Percentiles rank a stretch among this genome's conserved stretches.
These are phyloP conservation scores for Tanypteryx hageni DNA, from an alignment of 2,888 invertebrate species.

Conservation along the genomic window DNA sequence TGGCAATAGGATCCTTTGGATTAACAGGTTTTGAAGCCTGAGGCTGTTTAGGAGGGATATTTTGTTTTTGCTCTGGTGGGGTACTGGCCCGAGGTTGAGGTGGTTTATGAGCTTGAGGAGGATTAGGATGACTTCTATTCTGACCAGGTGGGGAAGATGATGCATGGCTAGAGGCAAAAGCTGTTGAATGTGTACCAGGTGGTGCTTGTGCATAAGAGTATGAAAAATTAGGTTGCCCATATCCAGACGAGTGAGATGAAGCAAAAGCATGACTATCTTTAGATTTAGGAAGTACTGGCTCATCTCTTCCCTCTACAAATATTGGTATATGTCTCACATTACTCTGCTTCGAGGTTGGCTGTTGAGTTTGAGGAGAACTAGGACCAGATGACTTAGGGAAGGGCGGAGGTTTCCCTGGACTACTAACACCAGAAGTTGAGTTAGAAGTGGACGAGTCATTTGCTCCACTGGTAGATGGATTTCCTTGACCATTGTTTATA, in stretches of 20 bases:
- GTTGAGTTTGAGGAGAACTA: conserved; percentile 67
- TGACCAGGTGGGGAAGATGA: conserved; percentile 68
- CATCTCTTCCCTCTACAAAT: conserved; percentile 90
- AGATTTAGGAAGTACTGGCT: conserved; percentile 84
- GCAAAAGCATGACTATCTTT: conserved; percentile 69
- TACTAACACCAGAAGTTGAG: neutral
- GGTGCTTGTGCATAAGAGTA: conserved; percentile 45
- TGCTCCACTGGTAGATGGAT: conserved; percentile 49
- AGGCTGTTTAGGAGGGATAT: conserved; percentile 74
- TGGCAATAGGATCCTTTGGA: conserved; percentile 83
- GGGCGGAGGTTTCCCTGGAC: conserved; percentile 62
- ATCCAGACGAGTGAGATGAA: conserved; percentile 69
- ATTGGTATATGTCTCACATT: conserved; percentile 91
- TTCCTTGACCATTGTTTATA: conserved; percentile 71
- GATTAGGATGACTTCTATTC: conserved; percentile 67
- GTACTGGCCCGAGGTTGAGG: conserved; percentile 71
- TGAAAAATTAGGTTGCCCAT: conserved; percentile 36
- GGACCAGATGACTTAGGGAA: conserved; percentile 67
- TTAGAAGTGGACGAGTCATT: neutral
- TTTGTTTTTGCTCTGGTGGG: conserved; percentile 71
- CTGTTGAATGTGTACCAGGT: conserved; percentile 13
- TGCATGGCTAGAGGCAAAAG: conserved; percentile 71
- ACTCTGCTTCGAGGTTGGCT: conserved; percentile 69
- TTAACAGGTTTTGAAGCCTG: conserved; percentile 72
- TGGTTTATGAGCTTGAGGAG: conserved; percentile 65